These are phyloP conservation scores for Anguilla pacifica DNA, from an alignment of 2,797 vertebrate genomes.

Conservation along the genomic window DNA sequence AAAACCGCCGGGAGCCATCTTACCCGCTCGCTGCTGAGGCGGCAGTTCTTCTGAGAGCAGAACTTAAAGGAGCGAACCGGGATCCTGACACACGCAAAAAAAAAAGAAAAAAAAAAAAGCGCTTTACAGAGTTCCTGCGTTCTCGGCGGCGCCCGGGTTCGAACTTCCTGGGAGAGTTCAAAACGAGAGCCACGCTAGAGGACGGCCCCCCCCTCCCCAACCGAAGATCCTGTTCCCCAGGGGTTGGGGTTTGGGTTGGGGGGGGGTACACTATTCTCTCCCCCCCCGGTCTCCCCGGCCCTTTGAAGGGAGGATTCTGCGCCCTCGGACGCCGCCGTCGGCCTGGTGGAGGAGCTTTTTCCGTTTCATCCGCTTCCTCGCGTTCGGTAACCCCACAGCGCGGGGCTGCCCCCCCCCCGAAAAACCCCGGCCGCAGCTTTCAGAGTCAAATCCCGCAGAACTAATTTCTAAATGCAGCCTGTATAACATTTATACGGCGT, in stretches of 20 bases:
- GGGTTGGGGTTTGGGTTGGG: not conserved
- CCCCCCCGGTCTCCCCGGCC: slow-evolving; percentile 16
- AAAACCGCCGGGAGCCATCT: not conserved
- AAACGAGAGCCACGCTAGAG: slow-evolving; percentile 18
- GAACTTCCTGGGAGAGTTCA: slow-evolving; percentile 33
- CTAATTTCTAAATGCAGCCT: not conserved
- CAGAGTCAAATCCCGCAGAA: slow-evolving; percentile 27
- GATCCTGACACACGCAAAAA: slow-evolving; percentile 1
- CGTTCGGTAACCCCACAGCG: slow-evolving; percentile 26
- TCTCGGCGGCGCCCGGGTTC: slow-evolving; percentile 4
- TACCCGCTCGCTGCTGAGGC: not conserved
- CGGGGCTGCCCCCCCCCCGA: slow-evolving; percentile 10
- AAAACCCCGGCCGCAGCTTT: slow-evolving; percentile 23
- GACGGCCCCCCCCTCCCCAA: not conserved
- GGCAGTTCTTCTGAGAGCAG: not conserved
- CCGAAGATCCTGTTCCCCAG: slow-evolving; percentile 24
- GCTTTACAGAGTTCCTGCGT: slow-evolving; percentile 9
- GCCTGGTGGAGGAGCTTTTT: slow-evolving; percentile 24
- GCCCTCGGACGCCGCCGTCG: slow-evolving; percentile 14
- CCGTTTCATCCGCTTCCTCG: slow-evolving; percentile 27
- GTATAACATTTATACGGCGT: not conserved
- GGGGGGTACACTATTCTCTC: not conserved
- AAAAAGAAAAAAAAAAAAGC: not conserved
- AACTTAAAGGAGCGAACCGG: slow-evolving; percentile 23
- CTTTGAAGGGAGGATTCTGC: slow-evolving; percentile 24